Evolutionary conservation across 2,888 invertebrate genomes (phyloP).

Genomic region (Drosophila paranaensis): DNA sequence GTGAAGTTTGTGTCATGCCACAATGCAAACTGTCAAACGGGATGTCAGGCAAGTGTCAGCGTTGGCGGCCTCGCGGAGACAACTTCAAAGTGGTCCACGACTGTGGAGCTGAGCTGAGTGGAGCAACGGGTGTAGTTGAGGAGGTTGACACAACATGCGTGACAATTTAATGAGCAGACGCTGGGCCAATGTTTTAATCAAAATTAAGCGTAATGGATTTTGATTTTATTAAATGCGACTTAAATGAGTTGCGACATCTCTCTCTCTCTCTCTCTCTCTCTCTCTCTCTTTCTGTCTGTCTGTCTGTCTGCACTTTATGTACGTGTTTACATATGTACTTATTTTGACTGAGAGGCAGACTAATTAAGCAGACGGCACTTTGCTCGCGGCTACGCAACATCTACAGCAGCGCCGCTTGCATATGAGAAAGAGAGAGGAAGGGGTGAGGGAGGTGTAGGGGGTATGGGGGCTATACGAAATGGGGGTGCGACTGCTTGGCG

Average conservation of each 20-base stretch:
- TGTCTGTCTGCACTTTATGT: constrained; percentile 1
- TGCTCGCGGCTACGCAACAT: constrained; percentile 80
- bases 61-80: constrained; percentile 59
- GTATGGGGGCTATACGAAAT: neutral
- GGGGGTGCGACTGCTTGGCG: constrained; percentile 42
- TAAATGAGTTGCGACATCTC: constrained; percentile 69
- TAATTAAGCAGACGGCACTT: constrained; percentile 79
- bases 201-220: constrained; percentile 78
- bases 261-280: neutral
- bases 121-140: constrained; percentile 4
- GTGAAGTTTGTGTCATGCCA: constrained; percentile 67
- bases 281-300: neutral
- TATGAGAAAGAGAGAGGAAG: constrained; percentile 19
- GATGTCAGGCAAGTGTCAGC: constrained; percentile 74
- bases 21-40: constrained; percentile 72
- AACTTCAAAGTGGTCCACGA: constrained; percentile 66
- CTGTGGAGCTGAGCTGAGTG: neutral
- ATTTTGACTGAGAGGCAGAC: constrained; percentile 58
- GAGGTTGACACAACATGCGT: constrained; percentile 78
- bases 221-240: constrained; percentile 81
- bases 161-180: constrained; percentile 83
- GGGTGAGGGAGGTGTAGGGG: neutral
- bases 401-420: constrained; percentile 71
- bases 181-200: constrained; percentile 77
- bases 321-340: constrained; percentile 4